Conservation (phyloP, 2,888 invertebrate species). For the Geotrupes spiniger region DNA sequence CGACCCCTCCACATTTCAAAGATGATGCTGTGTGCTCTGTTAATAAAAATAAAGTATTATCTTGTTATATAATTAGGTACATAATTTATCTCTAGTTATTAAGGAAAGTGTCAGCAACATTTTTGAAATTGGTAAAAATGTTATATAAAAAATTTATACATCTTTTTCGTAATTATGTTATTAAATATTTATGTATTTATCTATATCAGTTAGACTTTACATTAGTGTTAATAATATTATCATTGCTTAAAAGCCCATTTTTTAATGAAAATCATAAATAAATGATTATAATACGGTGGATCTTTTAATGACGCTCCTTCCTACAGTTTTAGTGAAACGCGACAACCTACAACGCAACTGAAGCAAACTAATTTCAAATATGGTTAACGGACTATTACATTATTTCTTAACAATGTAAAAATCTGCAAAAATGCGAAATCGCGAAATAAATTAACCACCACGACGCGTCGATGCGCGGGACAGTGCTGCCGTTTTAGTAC, state of each 20-base stretch:
- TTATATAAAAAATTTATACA: constrained; percentile 42
- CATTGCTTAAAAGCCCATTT: constrained; percentile 52
- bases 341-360: too few species aligned
- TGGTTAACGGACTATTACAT: too few species aligned
- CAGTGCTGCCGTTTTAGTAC: too few species aligned
- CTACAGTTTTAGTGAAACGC: too few species aligned
- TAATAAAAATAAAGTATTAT: constrained; percentile 40
- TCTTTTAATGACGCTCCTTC: too few species aligned
- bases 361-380: too few species aligned
- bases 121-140: constrained; percentile 38
- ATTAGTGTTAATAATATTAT: constrained; percentile 51
- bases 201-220: constrained; percentile 47
- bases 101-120: constrained; percentile 37
- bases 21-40: constrained; percentile 38
- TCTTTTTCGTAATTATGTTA: constrained; percentile 46
- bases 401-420: too few species aligned
- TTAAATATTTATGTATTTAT: constrained; percentile 47
- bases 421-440: too few species aligned
- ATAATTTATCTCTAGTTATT: constrained; percentile 40
- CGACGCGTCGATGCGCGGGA: too few species aligned
- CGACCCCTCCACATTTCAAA: constrained; percentile 36
- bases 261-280: constrained; percentile 50
- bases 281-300: constrained; percentile 38
- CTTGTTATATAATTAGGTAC: constrained; percentile 38
- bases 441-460: too few species aligned